These are phyloP conservation scores for Thumatha senex DNA, from an alignment of 2,888 invertebrate genomes.

Conservation along the genomic window DNA sequence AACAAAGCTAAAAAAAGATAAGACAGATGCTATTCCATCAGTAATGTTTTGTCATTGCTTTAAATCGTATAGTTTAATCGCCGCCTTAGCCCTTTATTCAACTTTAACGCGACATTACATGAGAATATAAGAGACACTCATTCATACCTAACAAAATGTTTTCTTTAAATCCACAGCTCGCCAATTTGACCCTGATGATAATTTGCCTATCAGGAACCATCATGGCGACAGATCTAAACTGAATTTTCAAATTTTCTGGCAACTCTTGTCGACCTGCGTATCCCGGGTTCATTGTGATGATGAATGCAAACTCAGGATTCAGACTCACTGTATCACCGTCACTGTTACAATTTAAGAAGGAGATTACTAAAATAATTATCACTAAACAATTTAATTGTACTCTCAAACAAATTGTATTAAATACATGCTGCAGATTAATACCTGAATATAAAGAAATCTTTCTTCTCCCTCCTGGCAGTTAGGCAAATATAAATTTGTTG, in stretches of 20 bases:
- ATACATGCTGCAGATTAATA: slow-evolving; percentile 63
- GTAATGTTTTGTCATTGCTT: no score
- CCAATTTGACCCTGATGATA: slow-evolving; percentile 94
- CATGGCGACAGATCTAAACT: slow-evolving; percentile 95
- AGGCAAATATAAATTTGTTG: slow-evolving; percentile 92
- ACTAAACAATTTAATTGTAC: no score
- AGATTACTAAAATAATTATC: no score
- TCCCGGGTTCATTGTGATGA: slow-evolving; percentile 95
- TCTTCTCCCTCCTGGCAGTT: slow-evolving; percentile 85
- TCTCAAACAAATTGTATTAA: no score
- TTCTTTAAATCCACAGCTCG: slow-evolving; percentile 94
- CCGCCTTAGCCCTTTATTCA: no score
- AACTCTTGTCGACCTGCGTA: slow-evolving; percentile 96
- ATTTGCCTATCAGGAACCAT: slow-evolving; percentile 97
- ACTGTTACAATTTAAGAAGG: slow-evolving; percentile 69
- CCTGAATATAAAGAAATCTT: slow-evolving; percentile 83
- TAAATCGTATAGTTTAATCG: no score
- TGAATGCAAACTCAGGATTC: slow-evolving; percentile 94
- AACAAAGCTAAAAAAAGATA: no score
- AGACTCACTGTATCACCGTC: slow-evolving; percentile 92
- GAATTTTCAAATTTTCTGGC: slow-evolving; percentile 95
- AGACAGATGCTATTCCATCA: no score
- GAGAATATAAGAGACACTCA: neutral
- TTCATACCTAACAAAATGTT: slow-evolving; percentile 86
- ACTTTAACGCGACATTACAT: no score